phyloP scores from a whole-genome alignment of 64 coral and sea anemone species.

The Pocillopora damicornis region DNA sequence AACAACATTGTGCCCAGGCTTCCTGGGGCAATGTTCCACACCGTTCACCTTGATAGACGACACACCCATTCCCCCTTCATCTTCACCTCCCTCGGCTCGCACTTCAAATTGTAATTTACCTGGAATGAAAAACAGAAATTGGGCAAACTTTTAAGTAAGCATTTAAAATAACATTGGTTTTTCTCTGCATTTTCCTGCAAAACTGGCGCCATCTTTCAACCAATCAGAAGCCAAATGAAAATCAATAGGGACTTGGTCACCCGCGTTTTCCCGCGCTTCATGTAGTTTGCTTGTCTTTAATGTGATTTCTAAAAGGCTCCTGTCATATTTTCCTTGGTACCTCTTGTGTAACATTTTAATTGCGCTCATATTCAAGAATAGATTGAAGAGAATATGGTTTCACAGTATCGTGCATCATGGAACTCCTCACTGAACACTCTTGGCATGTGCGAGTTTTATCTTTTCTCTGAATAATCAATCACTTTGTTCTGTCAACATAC shows the following conservation, averaged over 20 bases:
- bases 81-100: conserved; percentile 90
- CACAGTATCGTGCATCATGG: too few species aligned
- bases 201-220: too few species aligned
- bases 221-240: neutral
- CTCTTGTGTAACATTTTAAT: too few species aligned
- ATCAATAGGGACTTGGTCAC: too few species aligned
- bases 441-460: too few species aligned
- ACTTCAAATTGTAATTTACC: conserved; percentile 95
- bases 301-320: too few species aligned
- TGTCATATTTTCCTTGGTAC: too few species aligned
- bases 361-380: too few species aligned
- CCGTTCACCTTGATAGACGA: conserved; percentile 91
- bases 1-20: conserved; percentile 85
- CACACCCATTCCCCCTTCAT: conserved; percentile 86
- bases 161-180: neutral
- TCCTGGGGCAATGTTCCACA: conserved; percentile 89
- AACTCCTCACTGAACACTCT: too few species aligned
- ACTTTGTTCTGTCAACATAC: conserved; percentile 34
- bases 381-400: too few species aligned
- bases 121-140: neutral
- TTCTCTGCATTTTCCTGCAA: neutral
- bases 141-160: neutral
- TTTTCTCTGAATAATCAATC: too few species aligned
- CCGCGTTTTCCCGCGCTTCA: neutral
- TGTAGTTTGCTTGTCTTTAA: too few species aligned